Evolutionary conservation across 1,140 invertebrate species (phyloP), one percentile per base, ranked within the genome.

Genomic region (Procambarus clarkii): DNA sequence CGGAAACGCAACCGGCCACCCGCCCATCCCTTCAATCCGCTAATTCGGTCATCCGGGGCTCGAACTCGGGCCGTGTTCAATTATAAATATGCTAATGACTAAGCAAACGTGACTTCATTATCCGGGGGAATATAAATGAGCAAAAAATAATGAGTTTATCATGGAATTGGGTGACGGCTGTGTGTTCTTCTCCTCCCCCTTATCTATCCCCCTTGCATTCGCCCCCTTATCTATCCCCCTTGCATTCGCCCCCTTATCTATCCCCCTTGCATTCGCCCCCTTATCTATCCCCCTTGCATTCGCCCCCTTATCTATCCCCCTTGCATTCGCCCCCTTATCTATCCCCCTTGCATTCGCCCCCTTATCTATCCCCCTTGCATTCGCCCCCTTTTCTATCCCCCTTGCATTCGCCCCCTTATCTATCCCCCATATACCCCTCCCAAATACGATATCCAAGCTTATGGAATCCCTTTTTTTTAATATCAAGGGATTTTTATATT

Each of bases 71-170:
- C 13, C 76, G 76, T 34, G 76, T 48, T 48, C 76, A 78, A 78
- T 78, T 34, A 78, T 78, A 78, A 78, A 78, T 78, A 78, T 76
- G 71, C 76, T 78, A 44, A 76, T 78, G 76, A 78, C 46, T 15
- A n/a, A 24, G 7, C 9, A 44, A 78, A 78, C 34, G 76, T 78
- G 76, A 78, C 79, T 80, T 48, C 21, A 50, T 54, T 48, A 80
- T 48, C 77, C 18, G 50, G 60, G 60, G 60, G 18, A 64, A 64
- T 21, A 64, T 64, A 64, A 64, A 21, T 64, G 54, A 13, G 34
- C 34, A 34, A 58, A 58, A 58, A 58, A 58, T 58, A 58, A 64
- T 18, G 60, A 18, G 18, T 64, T 64, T 15, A 64, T 64, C 21
- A 64, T 64, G 60, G 60, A 21, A 21, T 64, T 64, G 13, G 4